Conservation (phyloP, 2,888 invertebrate genomes). For the Blastobasis adustella region DNA sequence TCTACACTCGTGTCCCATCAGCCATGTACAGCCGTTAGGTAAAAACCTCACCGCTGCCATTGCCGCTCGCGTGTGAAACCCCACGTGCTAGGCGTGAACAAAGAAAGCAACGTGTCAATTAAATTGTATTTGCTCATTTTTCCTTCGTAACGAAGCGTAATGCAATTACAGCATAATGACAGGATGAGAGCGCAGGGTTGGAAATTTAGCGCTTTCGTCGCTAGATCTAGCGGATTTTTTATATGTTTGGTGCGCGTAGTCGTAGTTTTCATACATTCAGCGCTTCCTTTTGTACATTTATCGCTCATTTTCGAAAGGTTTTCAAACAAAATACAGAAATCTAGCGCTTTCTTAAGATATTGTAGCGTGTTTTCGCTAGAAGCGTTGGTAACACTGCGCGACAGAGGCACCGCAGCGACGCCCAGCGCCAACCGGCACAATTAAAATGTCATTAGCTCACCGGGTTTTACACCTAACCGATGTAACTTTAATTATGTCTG, state of each 20-base stretch:
- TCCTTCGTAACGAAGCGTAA: slow-evolving; percentile 70
- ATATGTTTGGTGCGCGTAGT: too few relatives aligned
- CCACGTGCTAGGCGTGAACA: slow-evolving; percentile 60
- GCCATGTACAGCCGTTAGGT: too few relatives aligned
- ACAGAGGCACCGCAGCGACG: slow-evolving; percentile 47
- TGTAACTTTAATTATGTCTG: slow-evolving; percentile 55
- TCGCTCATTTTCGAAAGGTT: too few relatives aligned
- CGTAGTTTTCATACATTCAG: too few relatives aligned
- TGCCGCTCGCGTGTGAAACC: slow-evolving; percentile 42
- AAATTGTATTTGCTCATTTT: slow-evolving; percentile 64
- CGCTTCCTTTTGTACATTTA: too few relatives aligned
- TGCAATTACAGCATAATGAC: slow-evolving; percentile 72
- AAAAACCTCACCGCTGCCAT: too few relatives aligned
- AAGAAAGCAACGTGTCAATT: slow-evolving; percentile 69
- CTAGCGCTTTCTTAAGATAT: too few relatives aligned
- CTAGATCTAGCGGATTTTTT: too few relatives aligned
- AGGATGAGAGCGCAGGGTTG: slow-evolving; percentile 48
- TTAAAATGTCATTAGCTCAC: slow-evolving; percentile 71
- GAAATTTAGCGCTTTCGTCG: too few relatives aligned
- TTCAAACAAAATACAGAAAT: too few relatives aligned
- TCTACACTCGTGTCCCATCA: too few relatives aligned
- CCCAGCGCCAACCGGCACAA: slow-evolving; percentile 63
- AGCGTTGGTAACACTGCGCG: slow-evolving; percentile 27
- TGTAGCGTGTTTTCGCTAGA: too few relatives aligned
- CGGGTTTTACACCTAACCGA: slow-evolving; percentile 65